Base-by-base conservation (phyloP, 2,113 vertebrate species). In the Mionectes macconnelli region DNA sequence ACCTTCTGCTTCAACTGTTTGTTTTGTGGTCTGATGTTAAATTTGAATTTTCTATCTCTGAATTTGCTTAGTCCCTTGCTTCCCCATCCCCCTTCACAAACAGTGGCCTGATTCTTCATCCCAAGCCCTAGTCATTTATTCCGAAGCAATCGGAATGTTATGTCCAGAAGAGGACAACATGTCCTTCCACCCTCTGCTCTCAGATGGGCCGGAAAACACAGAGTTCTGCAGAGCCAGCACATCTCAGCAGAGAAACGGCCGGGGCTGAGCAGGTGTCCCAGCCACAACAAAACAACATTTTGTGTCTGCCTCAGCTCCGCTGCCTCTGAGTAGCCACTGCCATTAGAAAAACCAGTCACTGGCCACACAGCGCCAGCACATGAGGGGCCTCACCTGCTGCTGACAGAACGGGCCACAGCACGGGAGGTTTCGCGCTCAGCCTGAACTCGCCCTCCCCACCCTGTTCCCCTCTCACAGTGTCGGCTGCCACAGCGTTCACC, bases 211-310 rank as follows among this genome's bases (percentile, higher is more conserved):
- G 4, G 82, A 93, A 96, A 96, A 66, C 80, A 90, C 50, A 0
- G 50, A 75, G 56, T 53, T 93, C 80, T 87, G 90, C 93, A 95
- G 73, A 95, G 90, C 59, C 88, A 90, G 92, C 93, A 90, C 39
- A 84, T 77, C 86, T 90, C 88, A 39, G 63, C 62, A 89, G 78
- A 94, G 75, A 15, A 60, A 66, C 6, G 44, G 56, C 47, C 1
- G 4, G 85, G 52, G 69, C 75, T 64, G 85, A 95, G 93, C 94
- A 97, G 94, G 84, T 92, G 90, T 84, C 84, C 79, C 52, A 59
- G 82, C 31, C 81, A 44, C 0, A 0, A 67, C n/a, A 28, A 69
- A 91, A 82, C 82, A 89, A 42, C 75, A n/a, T 40, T 78, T 37
- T 44, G 40, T 56, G 44, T 64, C 66, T 42, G 52, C 80, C 72